Evolutionary conservation across 2,113 vertebrate species (phyloP).

Genomic region (Dendrocopos noguchii): DNA sequence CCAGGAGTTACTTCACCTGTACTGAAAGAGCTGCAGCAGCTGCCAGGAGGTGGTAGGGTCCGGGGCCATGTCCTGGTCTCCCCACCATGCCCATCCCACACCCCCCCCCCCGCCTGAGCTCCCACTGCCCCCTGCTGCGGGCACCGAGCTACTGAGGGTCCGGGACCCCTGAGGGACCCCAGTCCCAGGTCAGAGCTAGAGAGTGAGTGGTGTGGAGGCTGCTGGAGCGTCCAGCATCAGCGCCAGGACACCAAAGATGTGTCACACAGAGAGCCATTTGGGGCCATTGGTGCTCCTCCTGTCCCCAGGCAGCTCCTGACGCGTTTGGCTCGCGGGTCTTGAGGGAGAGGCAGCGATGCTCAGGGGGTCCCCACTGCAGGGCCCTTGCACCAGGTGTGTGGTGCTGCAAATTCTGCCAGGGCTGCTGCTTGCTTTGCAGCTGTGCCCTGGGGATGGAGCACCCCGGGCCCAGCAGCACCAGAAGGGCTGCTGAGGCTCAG

Average conservation of each 20-base stretch:
- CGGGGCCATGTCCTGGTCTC: too few species aligned
- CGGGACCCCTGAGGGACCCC: not conserved
- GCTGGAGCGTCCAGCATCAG: not conserved
- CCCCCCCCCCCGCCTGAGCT: conserved; percentile 8
- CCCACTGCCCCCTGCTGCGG: conserved; percentile 74
- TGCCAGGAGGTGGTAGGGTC: too few species aligned
- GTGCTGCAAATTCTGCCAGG: not conserved
- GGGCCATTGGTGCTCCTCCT: not conserved
- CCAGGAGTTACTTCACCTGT: not conserved
- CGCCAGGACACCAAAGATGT: fast-evolving
- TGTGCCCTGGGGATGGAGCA: not conserved
- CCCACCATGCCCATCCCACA: too few species aligned
- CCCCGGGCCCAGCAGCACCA: fast-evolving
- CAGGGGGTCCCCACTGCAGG: fast-evolving
- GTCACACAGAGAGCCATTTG: not conserved
- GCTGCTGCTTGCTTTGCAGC: not conserved
- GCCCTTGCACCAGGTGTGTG: not conserved
- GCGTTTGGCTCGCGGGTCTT: not conserved
- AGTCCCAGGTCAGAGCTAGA: too few species aligned
- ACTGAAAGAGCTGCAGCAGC: not conserved
- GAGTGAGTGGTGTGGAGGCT: not conserved
- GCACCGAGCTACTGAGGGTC: conserved; percentile 41
- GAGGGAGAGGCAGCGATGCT: not conserved
- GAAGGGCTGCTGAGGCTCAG: too few species aligned
- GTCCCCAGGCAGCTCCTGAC: not conserved